Conservation (phyloP, 2,113 vertebrate species). For the Xyliphius kryptos region DNA sequence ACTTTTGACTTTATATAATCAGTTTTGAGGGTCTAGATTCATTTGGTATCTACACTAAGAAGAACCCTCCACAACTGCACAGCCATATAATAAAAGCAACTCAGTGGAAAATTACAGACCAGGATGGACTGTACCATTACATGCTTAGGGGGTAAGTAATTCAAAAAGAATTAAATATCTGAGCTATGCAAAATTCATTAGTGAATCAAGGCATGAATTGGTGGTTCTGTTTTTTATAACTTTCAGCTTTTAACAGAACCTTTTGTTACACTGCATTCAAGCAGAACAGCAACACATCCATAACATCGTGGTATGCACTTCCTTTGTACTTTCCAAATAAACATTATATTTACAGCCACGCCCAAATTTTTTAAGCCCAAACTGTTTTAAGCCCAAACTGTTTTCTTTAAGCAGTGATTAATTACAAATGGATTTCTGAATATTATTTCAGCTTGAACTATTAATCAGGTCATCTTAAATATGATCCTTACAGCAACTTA, state of each 20-base stretch:
- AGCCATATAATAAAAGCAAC: constrained; percentile 4
- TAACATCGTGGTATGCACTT: neutral
- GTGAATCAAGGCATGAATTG: neutral
- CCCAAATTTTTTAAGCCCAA: too few species aligned
- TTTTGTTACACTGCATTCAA: neutral
- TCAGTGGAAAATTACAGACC: constrained; percentile 10
- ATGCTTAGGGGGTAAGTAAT: neutral
- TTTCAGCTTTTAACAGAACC: neutral
- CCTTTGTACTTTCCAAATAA: neutral
- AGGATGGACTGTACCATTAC: constrained; percentile 7
- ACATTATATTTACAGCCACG: neutral
- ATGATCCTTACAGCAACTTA: too few species aligned
- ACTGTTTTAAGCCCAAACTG: too few species aligned
- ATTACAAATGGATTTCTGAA: too few species aligned
- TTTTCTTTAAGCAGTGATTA: too few species aligned
- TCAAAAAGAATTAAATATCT: neutral
- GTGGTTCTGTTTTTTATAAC: neutral
- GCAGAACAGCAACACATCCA: too few species aligned
- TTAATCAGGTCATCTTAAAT: too few species aligned
- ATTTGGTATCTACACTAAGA: too few species aligned
- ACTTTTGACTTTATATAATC: too few species aligned
- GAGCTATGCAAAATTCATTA: neutral
- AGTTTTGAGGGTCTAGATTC: too few species aligned
- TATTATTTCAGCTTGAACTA: too few species aligned
- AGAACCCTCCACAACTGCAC: neutral